These are phyloP conservation scores for Thinocorus orbignyianus DNA, from an alignment of 2,113 vertebrate species.

Conservation along the genomic window DNA sequence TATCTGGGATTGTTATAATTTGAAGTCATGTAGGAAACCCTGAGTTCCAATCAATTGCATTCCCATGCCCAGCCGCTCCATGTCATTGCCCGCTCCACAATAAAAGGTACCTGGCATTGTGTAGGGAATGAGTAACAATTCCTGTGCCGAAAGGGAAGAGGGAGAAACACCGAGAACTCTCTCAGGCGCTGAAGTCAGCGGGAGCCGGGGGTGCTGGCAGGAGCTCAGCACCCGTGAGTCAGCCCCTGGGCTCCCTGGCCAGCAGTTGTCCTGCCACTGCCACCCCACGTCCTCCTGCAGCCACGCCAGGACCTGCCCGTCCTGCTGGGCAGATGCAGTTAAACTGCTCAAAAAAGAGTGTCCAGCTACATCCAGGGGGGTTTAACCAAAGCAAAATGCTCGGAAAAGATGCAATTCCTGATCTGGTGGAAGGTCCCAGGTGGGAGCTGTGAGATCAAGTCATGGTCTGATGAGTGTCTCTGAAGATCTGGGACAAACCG, in stretches of 20 bases:
- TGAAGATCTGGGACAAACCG: background rate
- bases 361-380: accelerated
- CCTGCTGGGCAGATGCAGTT: background rate
- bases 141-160: slow-evolving; percentile 61
- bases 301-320: background rate
- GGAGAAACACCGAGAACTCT: slow-evolving; percentile 48
- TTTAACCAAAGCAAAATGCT: background rate
- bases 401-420: accelerated
- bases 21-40: slow-evolving; percentile 67
- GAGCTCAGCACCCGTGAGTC: background rate
- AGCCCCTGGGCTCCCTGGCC: background rate
- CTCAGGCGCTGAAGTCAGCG: slow-evolving; percentile 14
- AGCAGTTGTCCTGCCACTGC: background rate
- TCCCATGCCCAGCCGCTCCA: slow-evolving; percentile 66
- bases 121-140: slow-evolving; percentile 71
- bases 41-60: slow-evolving; percentile 48
- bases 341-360: accelerated
- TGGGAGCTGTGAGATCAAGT: background rate
- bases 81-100: slow-evolving; percentile 68
- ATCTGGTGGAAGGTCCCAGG: background rate
- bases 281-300: background rate
- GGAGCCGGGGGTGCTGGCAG: slow-evolving; percentile 1
- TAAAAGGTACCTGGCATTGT: slow-evolving; percentile 71
- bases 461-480: background rate
- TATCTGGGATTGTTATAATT: slow-evolving; percentile 61